Percentiles rank a stretch among this genome's conserved stretches.
Evolutionary conservation across 2,888 invertebrate species (phyloP).

Genomic region (Xanthostigma xanthostigma): DNA sequence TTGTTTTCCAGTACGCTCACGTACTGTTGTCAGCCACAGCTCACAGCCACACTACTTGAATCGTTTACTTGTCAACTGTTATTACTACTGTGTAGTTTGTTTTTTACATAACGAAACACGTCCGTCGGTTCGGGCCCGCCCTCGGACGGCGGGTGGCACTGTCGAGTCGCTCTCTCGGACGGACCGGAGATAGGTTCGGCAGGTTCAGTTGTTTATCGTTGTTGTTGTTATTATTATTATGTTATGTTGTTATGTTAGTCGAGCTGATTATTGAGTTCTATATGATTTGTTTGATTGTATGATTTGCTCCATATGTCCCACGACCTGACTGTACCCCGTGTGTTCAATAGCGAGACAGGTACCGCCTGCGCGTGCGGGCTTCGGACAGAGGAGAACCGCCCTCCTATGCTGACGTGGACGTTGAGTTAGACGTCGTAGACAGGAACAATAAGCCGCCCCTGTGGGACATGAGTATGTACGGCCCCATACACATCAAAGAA

Average conservation of each 20-base stretch:
- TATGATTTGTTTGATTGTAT: slow-evolving; percentile 16
- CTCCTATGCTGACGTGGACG: slow-evolving; percentile 90
- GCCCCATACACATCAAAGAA: slow-evolving; percentile 96
- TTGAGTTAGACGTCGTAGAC: slow-evolving; percentile 96
- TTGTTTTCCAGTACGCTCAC: background rate
- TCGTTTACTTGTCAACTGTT: too few species aligned
- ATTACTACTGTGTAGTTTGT: too few species aligned
- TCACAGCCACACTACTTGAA: background rate
- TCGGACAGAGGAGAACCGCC: slow-evolving; percentile 88
- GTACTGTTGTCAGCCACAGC: background rate
- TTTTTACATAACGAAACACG: background rate
- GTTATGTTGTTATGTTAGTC: slow-evolving; percentile 4
- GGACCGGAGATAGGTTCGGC: slow-evolving; percentile 15
- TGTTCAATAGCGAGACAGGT: slow-evolving; percentile 86
- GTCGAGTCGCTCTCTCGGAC: background rate
- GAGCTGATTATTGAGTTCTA: slow-evolving; percentile 1
- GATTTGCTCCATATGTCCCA: slow-evolving; percentile 40
- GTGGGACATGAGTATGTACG: slow-evolving; percentile 90
- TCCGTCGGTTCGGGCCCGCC: background rate
- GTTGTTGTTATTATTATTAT: background rate
- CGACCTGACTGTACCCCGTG: slow-evolving; percentile 51
- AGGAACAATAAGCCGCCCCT: slow-evolving; percentile 96
- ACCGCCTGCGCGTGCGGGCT: slow-evolving; percentile 90
- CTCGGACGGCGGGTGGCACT: background rate
- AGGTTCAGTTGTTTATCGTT: slow-evolving; percentile 21